Evolutionary conservation across 2,113 vertebrate genomes (phyloP).

Genomic region (Dryoscopus gambensis): DNA sequence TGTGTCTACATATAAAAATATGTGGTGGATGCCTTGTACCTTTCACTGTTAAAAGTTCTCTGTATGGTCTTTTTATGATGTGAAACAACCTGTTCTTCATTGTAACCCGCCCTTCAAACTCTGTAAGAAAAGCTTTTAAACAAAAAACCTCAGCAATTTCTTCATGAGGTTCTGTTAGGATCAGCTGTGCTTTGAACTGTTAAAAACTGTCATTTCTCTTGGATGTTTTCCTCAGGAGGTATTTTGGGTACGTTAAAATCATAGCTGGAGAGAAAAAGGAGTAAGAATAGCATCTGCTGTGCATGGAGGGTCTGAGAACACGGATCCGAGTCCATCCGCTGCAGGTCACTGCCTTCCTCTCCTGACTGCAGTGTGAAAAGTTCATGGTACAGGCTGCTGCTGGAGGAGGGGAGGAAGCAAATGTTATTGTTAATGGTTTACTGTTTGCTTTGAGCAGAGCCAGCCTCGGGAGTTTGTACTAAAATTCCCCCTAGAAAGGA

Average conservation of each 20-base stretch:
- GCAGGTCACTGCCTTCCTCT: slow-evolving; percentile 14
- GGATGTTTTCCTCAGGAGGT: slow-evolving; percentile 5
- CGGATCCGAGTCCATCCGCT: background rate
- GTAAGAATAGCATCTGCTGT: slow-evolving; percentile 7
- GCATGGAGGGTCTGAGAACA: background rate
- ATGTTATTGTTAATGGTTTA: background rate
- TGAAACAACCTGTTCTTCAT: background rate
- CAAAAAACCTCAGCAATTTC: background rate
- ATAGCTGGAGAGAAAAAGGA: background rate
- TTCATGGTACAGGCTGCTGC: background rate
- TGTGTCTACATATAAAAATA: background rate
- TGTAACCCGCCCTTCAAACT: background rate
- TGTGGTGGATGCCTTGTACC: background rate
- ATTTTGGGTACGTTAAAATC: slow-evolving; percentile 13
- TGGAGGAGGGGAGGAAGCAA: background rate
- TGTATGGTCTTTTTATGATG: background rate
- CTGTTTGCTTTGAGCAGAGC: background rate
- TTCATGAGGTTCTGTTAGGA: slow-evolving; percentile 5
- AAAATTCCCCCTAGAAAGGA: background rate
- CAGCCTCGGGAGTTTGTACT: background rate
- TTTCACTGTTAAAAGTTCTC: background rate
- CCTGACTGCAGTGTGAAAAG: background rate
- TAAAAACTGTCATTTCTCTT: slow-evolving; percentile 5
- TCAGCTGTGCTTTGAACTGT: slow-evolving; percentile 42
- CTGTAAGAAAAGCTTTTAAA: background rate